Base-by-base conservation (phyloP, 2,888 invertebrate species). In the Tachina lurida region DNA sequence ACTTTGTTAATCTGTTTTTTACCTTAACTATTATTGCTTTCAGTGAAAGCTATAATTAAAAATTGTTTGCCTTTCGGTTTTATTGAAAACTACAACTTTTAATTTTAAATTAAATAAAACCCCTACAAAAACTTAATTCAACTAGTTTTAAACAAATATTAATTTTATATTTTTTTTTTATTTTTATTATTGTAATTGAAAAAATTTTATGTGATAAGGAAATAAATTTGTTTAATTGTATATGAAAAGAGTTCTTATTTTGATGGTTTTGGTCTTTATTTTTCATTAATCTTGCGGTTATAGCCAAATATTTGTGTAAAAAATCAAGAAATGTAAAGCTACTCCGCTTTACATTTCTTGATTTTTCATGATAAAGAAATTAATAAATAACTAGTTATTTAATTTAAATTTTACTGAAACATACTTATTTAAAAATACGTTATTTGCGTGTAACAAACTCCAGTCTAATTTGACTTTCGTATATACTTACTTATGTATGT, bases 201-300 rank as follows among this genome's bases (percentile, higher is more conserved):
- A 86, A 79, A 56, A 54, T 82, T 77, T 80, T 78, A 71, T 81
- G 84, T 81, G 68, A 81, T 84, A 86, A 81, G 60, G 63, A 81
- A 83, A 81, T 77, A 82, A 79, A 83, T 83, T 86, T 82, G 74
- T 82, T 85, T 82, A 71, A 75, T 75, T 86, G 56, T 83, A 82
- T 65, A 70, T 19, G 65, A 65, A 77, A 78, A 82, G 63, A 58
- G 47, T 49, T 45, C 9, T n/a, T 31, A 17, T 58, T 52, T 71
- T 67, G 10, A 71, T 76, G 58, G 39, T 75, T 31, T 77, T 13
- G 43, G 7, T 71, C 41, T 49, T 15, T 0, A 15, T 47, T 56
- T 56, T 10, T 31, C 60, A 4, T 56, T 19, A 13, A 2, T 19
- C 2, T 19, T 10, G 4, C 10, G 19, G 7, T 45, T 63, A 45